These are phyloP conservation scores for Mylabris phalerata DNA, from an alignment of 1,140 invertebrate genomes.

Conservation along the genomic window DNA sequence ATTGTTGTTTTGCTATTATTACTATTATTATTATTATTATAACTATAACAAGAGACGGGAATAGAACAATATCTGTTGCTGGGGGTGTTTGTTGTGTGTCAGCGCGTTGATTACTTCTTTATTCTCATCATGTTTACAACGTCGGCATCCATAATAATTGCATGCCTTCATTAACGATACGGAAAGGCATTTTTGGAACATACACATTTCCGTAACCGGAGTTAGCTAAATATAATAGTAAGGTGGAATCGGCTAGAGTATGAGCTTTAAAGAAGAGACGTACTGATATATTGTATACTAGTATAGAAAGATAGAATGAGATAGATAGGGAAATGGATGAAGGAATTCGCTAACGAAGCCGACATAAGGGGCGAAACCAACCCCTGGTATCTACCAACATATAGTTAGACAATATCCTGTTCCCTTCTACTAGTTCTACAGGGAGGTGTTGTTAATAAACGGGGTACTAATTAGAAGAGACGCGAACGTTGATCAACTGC, in stretches of 20 bases:
- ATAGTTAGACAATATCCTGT: no score
- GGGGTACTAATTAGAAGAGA: constrained; percentile 12
- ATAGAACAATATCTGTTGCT: constrained; percentile 16
- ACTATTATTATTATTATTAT: no score
- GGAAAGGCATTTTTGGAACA: constrained; percentile 16
- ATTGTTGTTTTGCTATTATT: no score
- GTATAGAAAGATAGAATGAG: no score
- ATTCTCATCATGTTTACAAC: constrained; percentile 14
- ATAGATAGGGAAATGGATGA: not conserved
- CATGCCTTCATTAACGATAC: constrained; percentile 17
- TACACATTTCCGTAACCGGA: constrained; percentile 15
- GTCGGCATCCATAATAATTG: constrained; percentile 16
- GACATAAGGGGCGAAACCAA: constrained; percentile 1
- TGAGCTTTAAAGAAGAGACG: no score
- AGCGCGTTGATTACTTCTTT: constrained; percentile 15
- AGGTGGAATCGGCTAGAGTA: not conserved
- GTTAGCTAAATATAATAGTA: constrained; percentile 8
- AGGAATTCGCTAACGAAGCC: constrained; percentile 16
- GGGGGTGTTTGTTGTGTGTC: constrained; percentile 3
- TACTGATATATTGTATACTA: no score
- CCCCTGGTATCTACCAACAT: constrained; percentile 3
- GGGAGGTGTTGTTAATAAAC: constrained; percentile 13
- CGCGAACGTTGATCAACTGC: constrained; percentile 2
- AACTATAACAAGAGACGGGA: not conserved
- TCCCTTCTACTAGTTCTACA: not conserved